A percentile compares a stretch with the other conserved stretches of the same genome.
Evolutionary conservation across 2,113 vertebrate genomes (phyloP).

Genomic region (Lepus americanus): DNA sequence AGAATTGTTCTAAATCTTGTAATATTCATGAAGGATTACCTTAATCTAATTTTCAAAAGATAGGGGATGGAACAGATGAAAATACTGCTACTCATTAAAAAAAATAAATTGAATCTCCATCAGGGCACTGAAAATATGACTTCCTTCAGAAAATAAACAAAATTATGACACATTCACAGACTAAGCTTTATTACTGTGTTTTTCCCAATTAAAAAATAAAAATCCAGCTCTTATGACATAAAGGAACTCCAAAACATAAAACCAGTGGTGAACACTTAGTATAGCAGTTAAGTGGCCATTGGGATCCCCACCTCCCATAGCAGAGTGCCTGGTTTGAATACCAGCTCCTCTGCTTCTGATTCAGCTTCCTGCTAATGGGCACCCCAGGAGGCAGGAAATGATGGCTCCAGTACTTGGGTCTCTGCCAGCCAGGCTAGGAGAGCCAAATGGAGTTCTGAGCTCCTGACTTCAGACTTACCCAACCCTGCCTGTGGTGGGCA

Average conservation of each 20-base stretch:
- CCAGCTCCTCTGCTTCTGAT: no score
- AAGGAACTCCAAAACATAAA: not conserved
- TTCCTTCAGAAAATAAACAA: not conserved
- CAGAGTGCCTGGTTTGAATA: no score
- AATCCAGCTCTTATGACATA: not conserved
- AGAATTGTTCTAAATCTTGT: not conserved
- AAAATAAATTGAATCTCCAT: not conserved
- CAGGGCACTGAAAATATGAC: not conserved
- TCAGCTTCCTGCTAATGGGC: no score
- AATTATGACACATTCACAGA: not conserved
- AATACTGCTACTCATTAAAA: not conserved
- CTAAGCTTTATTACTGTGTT: not conserved
- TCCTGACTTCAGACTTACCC: no score
- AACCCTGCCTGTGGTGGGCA: no score
- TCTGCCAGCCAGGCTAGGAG: no score
- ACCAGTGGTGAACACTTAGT: no score
- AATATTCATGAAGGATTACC: conserved; percentile 37
- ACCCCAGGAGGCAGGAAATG: no score
- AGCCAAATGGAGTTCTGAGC: no score
- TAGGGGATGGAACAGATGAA: not conserved
- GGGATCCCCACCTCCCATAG: no score
- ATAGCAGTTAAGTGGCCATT: no score
- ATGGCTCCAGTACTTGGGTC: no score
- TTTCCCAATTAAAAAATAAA: conserved; percentile 55
- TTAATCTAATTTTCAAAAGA: conserved; percentile 51